Conservation (phyloP, 2,797 vertebrate genomes). For the Diceros bicornis region DNA sequence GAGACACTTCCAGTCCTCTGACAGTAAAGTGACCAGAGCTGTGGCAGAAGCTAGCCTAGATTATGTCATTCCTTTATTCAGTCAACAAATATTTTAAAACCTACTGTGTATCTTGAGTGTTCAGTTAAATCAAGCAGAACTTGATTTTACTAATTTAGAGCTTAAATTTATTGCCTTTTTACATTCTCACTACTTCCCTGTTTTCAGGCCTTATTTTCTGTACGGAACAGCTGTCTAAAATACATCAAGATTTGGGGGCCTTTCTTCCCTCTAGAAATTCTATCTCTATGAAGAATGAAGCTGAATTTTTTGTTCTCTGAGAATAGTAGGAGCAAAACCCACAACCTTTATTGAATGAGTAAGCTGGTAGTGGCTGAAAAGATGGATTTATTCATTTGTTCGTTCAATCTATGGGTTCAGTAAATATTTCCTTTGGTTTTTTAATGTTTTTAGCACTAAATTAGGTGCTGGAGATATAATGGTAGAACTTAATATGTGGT, state of each 20-base stretch:
- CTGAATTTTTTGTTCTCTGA: conserved; percentile 31
- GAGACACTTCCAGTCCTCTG: not conserved
- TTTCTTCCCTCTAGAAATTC: conserved; percentile 36
- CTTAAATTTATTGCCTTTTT: conserved; percentile 47
- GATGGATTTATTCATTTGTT: conserved; percentile 47
- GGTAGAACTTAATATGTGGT: not conserved
- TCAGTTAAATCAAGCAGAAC: conserved; percentile 40
- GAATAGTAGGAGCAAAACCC: conserved; percentile 29
- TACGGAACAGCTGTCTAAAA: conserved; percentile 26
- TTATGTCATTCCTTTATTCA: conserved; percentile 37
- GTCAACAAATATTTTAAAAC: conserved; percentile 51
- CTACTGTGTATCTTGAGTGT: not conserved
- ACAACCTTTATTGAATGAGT: not conserved
- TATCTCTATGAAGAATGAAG: conserved; percentile 56
- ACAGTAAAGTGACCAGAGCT: conserved; percentile 18
- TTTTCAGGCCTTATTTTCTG: conserved; percentile 44
- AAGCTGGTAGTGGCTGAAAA: conserved; percentile 3
- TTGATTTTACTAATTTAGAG: conserved; percentile 38
- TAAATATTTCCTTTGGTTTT: conserved; percentile 58
- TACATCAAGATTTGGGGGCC: not conserved
- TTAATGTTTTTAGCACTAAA: conserved; percentile 33
- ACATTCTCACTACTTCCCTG: not conserved
- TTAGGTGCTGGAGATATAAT: not conserved
- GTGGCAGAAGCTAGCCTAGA: conserved; percentile 23
- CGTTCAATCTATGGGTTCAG: not conserved